These are phyloP conservation scores for Orussus abietinus DNA, from an alignment of 1,140 invertebrate genomes.

Conservation along the genomic window DNA sequence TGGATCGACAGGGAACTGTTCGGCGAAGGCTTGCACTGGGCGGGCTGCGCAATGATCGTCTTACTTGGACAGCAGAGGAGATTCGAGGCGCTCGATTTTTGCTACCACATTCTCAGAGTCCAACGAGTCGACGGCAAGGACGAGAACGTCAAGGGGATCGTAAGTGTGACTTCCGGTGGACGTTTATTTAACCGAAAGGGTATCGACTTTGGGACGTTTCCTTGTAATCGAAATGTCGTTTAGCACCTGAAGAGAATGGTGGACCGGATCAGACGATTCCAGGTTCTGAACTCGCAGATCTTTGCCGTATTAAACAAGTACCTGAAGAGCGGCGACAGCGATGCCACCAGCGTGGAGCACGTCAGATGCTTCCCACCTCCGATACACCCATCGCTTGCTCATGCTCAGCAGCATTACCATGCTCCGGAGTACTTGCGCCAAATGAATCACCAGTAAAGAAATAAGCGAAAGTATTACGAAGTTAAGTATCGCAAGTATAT, in stretches of 20 bases:
- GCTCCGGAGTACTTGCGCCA: conserved; percentile 60
- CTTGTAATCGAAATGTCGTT: no score
- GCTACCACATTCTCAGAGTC: conserved; percentile 95
- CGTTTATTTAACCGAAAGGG: conserved; percentile 4
- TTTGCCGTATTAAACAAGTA: conserved; percentile 97
- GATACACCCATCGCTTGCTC: conserved; percentile 70
- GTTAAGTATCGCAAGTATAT: no score
- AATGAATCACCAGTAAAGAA: conserved; percentile 44
- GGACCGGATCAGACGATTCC: conserved; percentile 94
- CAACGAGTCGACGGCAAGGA: conserved; percentile 97
- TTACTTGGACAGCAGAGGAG: conserved; percentile 91
- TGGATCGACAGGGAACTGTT: conserved; percentile 79
- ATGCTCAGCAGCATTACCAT: conserved; percentile 58
- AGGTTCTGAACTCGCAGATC: conserved; percentile 98
- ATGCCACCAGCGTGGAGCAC: conserved; percentile 89
- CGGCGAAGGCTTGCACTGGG: conserved; percentile 98
- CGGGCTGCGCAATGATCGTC: conserved; percentile 97
- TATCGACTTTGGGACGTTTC: conserved; percentile 9
- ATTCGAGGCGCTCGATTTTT: conserved; percentile 98
- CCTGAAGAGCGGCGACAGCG: conserved; percentile 78
- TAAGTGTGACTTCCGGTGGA: conserved; percentile 66
- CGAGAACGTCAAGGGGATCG: conserved; percentile 92
- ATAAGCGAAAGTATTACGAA: no score
- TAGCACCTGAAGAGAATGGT: conserved; percentile 96
- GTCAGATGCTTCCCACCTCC: conserved; percentile 96